Base-by-base conservation (phyloP, 2,797 vertebrate species). In the Calcarius lapponicus region DNA sequence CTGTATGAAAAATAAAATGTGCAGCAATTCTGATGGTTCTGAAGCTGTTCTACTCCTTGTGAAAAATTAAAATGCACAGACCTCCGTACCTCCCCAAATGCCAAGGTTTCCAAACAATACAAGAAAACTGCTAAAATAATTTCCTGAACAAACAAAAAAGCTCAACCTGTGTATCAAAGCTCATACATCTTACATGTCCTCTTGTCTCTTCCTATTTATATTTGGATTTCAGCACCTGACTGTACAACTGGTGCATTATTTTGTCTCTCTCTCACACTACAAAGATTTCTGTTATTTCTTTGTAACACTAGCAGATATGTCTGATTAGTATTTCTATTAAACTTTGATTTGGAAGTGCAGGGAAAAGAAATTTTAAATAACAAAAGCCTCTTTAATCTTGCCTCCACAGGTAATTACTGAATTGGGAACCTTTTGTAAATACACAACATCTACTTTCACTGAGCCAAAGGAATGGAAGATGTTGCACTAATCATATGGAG, bases 141-240 rank as follows among this genome's bases (percentile, higher is more conserved):
- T 92, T 93, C 64, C 90, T 74, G 80, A 92, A 74, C 64, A 82
- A 93, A 92, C 25, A 86, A 84, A 93, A 90, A 81, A 80, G 25
- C 90, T 84, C 60, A 69, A 75, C 36, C 54, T 6, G 3, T 58
- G 11, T 73, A 94, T 73, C 91, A 79, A 83, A 84, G 21, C 66
- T 92, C 92, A 75, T 79, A n/a, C 51, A 84, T 90, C 92, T 91
- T 79, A 61, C 85, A 86, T 42, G 62, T 75, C 69, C 28, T 69
- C 57, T 70, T 71, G 34, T 91, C 61, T 92, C 21, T 87, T 80
- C 54, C 20, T 53, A 42, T 91, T 92, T 90, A 32, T 36, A 80
- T 80, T 72, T 84, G 73, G 42, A 88, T 94, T 96, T 92, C 74
- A 80, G 32, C 60, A 95, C 80, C 90, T 91, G 73, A 31, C 48